Conservation (phyloP, 1,140 invertebrate species). For the Magallana gigas region DNA sequence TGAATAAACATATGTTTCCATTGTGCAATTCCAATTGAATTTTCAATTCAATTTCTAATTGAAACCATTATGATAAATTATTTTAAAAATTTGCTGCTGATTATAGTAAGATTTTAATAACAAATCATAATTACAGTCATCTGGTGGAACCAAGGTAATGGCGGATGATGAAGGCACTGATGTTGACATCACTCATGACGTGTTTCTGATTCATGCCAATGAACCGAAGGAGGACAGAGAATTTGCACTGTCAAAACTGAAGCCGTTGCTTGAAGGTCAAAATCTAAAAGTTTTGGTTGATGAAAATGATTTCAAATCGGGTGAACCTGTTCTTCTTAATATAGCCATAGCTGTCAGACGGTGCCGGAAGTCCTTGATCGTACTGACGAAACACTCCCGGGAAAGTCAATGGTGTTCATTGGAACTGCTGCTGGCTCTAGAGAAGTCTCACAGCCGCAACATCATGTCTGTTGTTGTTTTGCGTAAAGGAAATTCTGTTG, state of each 20-base stretch:
- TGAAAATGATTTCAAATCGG: slow-evolving; percentile 35
- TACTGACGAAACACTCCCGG: slow-evolving; percentile 37
- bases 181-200: neutral
- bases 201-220: slow-evolving; percentile 12
- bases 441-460: slow-evolving; percentile 47
- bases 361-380: slow-evolving; percentile 29
- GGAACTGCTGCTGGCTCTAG: slow-evolving; percentile 46
- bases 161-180: slow-evolving; percentile 5
- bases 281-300: slow-evolving; percentile 8
- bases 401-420: slow-evolving; percentile 49
- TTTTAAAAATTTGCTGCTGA: too few relatives aligned
- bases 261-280: neutral
- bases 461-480: slow-evolving; percentile 33
- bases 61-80: too few relatives aligned
- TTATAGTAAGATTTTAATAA: too few relatives aligned
- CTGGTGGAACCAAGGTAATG: neutral
- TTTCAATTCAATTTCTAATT: too few relatives aligned
- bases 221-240: neutral
- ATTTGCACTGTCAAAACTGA: neutral
- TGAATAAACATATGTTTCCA: too few relatives aligned
- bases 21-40: too few relatives aligned
- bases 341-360: slow-evolving; percentile 27
- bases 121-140: too few relatives aligned
- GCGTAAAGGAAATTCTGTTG: neutral
- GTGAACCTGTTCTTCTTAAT: neutral